Evolutionary conservation across 2,888 invertebrate genomes (phyloP), one percentile per base, ranked within the genome.

Genomic region (Diplolepis rosae): DNA sequence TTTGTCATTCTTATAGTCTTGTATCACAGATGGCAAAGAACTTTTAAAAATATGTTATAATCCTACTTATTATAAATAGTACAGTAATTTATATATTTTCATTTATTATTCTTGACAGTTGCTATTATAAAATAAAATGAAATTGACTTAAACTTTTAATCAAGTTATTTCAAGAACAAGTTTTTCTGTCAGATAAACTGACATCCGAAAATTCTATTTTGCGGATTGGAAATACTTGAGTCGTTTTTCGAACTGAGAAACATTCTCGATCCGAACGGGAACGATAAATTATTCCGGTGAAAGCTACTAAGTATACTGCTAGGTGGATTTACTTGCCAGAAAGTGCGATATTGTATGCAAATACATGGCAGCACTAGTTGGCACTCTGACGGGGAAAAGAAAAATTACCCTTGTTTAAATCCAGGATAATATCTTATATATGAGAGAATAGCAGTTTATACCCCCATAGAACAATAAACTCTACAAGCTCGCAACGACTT

Each of bases 351-450:
- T 65, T 42, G 45, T 65, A 65, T 42, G 65, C 27, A 65, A 65
- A 28, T 42, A 48, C 66, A 66, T 45, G 45, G 48, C 66, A 66
- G 30, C 13, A 45, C 28, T 32, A 48, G 30, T 66, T 45, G 66
- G 45, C 66, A 30, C 30, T n/a, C 32, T 66, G 32, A 66, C 48
- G 48, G 66, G 18, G 28, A n/a, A 22, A 4, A 50, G 48, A 32
- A 48, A 66, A 30, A 66, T 66, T 48, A 66, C 66, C 18, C 66
- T 66, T 48, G 66, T 66, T 66, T n/a, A 45, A 66, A 48, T 66
- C 30, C 48, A 28, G 48, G 48, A 30, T 50, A 66, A 66, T 66
- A 32, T 27, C 39, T 24, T 27, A 35, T 39, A 27, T n/a, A 39
- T 15, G 24, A 24, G 35, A 24, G 24, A 2, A n/a, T 11, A 24